phyloP scores from a whole-genome alignment of 2,113 vertebrate species.

The Solenodon paradoxus region DNA sequence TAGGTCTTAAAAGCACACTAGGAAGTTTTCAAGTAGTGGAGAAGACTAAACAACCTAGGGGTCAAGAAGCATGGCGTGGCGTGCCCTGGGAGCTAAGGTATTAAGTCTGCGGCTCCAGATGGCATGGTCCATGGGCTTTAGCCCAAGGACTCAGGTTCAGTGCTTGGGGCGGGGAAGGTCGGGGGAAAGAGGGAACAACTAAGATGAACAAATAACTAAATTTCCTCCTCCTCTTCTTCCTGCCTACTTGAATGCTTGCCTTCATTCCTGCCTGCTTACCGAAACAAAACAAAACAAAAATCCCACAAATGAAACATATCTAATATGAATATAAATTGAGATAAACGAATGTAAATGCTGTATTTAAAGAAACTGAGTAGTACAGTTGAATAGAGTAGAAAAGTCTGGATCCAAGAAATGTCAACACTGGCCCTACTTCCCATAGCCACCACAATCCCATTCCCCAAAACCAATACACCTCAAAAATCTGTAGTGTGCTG shows the following conservation, averaged over 20 bases:
- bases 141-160: too few species aligned
- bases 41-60: neutral
- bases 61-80: neutral
- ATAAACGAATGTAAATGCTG: accelerated
- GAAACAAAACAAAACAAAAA: too few species aligned
- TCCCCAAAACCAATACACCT: neutral
- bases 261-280: too few species aligned
- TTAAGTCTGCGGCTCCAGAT: too few species aligned
- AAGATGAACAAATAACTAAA: too few species aligned
- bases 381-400: neutral
- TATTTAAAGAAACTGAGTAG: neutral
- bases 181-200: too few species aligned
- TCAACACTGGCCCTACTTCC: neutral
- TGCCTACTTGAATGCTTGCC: too few species aligned
- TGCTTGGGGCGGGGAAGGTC: too few species aligned
- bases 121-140: too few species aligned
- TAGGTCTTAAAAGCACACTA: neutral
- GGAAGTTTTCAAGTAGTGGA: neutral
- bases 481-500: neutral
- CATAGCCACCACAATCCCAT: neutral
- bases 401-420: neutral
- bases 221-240: too few species aligned
- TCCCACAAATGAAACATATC: too few species aligned
- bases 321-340: neutral
- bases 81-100: too few species aligned